Conservation (phyloP, 2,797 vertebrate species). For the Pseudomugil gertrudae region DNA sequence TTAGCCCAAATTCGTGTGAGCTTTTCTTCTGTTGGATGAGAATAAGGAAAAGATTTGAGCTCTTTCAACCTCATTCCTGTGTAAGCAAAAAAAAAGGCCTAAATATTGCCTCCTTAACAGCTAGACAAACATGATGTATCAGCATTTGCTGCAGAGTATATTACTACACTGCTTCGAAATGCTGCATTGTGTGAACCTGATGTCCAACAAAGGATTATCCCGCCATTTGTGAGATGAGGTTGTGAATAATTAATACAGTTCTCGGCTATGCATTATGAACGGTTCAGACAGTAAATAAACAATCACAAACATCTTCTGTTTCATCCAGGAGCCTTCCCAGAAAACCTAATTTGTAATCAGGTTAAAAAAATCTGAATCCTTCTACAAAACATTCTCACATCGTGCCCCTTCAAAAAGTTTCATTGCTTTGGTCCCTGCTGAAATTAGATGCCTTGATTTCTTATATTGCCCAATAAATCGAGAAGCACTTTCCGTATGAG, state of each 20-base stretch:
- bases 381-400: background rate
- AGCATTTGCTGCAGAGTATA: slow-evolving; percentile 37
- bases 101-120: slow-evolving; percentile 29
- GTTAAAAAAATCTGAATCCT: slow-evolving; percentile 9
- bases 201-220: slow-evolving; percentile 12
- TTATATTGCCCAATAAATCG: slow-evolving; percentile 47
- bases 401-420: slow-evolving; percentile 19
- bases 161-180: slow-evolving; percentile 42
- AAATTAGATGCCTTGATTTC: slow-evolving; percentile 52
- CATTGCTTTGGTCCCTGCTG: slow-evolving; percentile 54
- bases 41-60: slow-evolving; percentile 12
- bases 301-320: background rate
- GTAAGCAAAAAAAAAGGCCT: background rate
- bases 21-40: background rate
- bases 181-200: background rate
- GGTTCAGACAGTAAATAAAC: slow-evolving; percentile 25
- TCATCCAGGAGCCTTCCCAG: background rate
- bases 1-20: background rate
- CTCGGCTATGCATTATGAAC: slow-evolving; percentile 6
- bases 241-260: slow-evolving; percentile 32
- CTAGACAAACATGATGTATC: slow-evolving; percentile 52
- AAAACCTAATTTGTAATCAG: background rate
- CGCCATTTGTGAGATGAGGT: slow-evolving; percentile 33
- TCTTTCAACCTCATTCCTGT: slow-evolving; percentile 3
- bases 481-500: slow-evolving; percentile 36